Percentiles rank a stretch among this genome's conserved stretches.
These are phyloP conservation scores for Prionailurus bengalensis DNA, from an alignment of 2,113 vertebrate genomes.

Conservation along the genomic window DNA sequence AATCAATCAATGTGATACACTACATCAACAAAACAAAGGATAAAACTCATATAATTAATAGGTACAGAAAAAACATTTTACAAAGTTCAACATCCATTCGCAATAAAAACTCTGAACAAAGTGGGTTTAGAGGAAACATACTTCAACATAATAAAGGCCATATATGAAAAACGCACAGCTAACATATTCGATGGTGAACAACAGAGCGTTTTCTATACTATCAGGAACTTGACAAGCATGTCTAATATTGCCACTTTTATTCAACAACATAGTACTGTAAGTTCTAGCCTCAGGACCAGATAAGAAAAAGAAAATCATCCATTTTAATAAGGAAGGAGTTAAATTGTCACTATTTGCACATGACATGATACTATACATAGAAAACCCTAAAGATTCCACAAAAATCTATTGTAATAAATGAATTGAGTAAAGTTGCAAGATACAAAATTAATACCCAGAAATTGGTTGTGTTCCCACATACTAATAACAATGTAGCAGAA, in stretches of 20 bases:
- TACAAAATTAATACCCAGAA: not conserved
- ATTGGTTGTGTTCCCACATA: not conserved
- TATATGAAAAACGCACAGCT: not conserved
- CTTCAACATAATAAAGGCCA: not conserved
- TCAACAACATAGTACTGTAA: not conserved
- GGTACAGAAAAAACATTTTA: not conserved
- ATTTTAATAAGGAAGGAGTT: not conserved
- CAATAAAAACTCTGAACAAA: not conserved
- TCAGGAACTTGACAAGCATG: not conserved
- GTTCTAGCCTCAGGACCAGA: not conserved
- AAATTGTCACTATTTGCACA: not conserved
- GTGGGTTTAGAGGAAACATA: not conserved
- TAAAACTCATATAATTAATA: not conserved
- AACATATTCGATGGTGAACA: not conserved
- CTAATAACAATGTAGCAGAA: not conserved
- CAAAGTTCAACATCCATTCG: not conserved
- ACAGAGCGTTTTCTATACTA: not conserved
- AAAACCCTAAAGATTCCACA: not conserved
- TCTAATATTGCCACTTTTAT: not conserved
- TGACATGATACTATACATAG: not conserved
- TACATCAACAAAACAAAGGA: not conserved
- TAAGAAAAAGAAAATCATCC: not conserved
- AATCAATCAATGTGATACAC: not conserved
- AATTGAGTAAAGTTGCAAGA: not conserved
- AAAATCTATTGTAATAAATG: not conserved